Evolutionary conservation across 1,140 invertebrate species (phyloP).

Genomic region (Heliconius congener): DNA sequence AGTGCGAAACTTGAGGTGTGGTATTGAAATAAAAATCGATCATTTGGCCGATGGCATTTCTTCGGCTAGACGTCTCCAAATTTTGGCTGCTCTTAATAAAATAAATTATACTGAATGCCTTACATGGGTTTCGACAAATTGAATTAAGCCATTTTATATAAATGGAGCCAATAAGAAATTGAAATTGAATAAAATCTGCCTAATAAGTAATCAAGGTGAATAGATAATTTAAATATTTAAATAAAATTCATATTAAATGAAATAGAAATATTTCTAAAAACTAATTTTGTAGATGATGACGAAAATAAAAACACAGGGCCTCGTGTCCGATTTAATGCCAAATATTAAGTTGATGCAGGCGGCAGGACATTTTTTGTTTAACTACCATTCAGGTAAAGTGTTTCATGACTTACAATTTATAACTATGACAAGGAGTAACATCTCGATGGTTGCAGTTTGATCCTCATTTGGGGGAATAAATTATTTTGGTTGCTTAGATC

Average conservation of each 20-base stretch:
- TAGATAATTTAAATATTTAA: neutral
- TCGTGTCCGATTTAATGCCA: constrained; percentile 91
- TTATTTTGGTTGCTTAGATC: too few species aligned
- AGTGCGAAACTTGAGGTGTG: constrained; percentile 51
- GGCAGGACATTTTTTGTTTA: constrained; percentile 89
- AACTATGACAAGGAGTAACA: too few species aligned
- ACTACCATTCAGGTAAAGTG: constrained; percentile 85
- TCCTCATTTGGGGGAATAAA: too few species aligned
- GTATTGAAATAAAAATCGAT: constrained; percentile 55
- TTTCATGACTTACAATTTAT: neutral
- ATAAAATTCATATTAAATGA: neutral
- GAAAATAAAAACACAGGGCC: constrained; percentile 82
- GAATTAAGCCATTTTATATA: neutral
- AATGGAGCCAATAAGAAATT: neutral
- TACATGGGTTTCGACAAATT: too few species aligned
- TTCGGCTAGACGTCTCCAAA: neutral
- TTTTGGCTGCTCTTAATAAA: neutral
- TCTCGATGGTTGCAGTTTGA: too few species aligned
- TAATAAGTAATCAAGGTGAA: neutral
- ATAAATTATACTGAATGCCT: neutral
- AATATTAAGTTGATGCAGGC: constrained; percentile 90
- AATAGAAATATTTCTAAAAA: neutral
- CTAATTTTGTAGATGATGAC: constrained; percentile 74
- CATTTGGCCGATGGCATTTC: constrained; percentile 40
- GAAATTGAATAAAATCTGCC: neutral